Conservation (phyloP, 2,888 invertebrate species). For the Eristalis intricaria region DNA sequence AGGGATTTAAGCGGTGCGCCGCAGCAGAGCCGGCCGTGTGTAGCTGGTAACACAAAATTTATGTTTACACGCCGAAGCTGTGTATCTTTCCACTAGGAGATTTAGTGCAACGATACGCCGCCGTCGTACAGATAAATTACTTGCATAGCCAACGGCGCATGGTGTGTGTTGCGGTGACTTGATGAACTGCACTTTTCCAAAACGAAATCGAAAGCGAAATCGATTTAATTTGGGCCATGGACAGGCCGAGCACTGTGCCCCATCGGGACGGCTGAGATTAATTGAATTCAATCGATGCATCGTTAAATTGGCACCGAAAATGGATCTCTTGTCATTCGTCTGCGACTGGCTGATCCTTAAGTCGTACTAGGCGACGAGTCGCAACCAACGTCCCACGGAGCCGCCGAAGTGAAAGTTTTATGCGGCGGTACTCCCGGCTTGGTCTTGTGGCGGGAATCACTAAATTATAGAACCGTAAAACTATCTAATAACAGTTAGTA, state of each 20-base stretch:
- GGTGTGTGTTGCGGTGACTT: background rate
- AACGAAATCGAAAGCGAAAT: conserved; percentile 71
- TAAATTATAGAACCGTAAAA: conserved; percentile 65
- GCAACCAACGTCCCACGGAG: conserved; percentile 20
- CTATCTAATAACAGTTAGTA: conserved; percentile 69
- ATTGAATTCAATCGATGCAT: conserved; percentile 33
- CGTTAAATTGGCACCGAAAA: conserved; percentile 5
- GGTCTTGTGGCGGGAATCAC: conserved; percentile 43
- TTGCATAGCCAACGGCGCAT: background rate
- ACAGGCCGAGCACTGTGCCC: conserved; percentile 9
- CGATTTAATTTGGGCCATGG: conserved; percentile 61
- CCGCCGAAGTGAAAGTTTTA: conserved; percentile 59
- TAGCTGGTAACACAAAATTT: conserved; percentile 56
- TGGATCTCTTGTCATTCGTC: conserved; percentile 28
- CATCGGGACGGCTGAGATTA: conserved; percentile 10
- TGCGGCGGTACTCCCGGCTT: background rate
- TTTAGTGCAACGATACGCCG: conserved; percentile 61
- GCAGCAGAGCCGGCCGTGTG: background rate
- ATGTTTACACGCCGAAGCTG: conserved; percentile 61
- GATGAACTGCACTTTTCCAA: conserved; percentile 48
- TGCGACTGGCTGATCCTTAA: conserved; percentile 35
- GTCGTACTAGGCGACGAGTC: conserved; percentile 52
- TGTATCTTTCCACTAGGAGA: conserved; percentile 68
- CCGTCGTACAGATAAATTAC: conserved; percentile 62
- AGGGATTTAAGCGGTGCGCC: conserved; percentile 38